phyloP scores from a whole-genome alignment of 2,888 invertebrate species.

The Didymodactylos carnosus region DNA sequence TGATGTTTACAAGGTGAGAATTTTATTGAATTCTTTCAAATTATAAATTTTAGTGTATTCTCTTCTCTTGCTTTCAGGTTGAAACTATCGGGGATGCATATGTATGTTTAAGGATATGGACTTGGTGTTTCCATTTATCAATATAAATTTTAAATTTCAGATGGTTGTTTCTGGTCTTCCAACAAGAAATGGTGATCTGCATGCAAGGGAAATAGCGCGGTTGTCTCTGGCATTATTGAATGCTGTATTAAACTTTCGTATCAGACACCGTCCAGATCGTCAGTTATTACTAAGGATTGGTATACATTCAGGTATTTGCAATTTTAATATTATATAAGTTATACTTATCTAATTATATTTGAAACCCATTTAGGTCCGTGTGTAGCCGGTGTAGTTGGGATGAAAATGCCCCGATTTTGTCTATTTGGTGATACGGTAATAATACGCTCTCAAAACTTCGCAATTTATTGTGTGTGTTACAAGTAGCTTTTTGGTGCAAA shows the following conservation, averaged over 20 bases:
- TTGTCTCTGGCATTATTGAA: conserved; percentile 68
- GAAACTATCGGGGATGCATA: conserved; percentile 35
- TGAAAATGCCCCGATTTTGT: conserved; percentile 36
- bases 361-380: conserved; percentile 27
- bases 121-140: too few relatives aligned
- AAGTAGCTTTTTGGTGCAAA: too few relatives aligned
- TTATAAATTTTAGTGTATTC: neutral
- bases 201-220: conserved; percentile 74
- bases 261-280: conserved; percentile 65
- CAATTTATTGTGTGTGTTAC: too few relatives aligned
- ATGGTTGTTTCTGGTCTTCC: conserved; percentile 56
- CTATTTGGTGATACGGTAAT: conserved; percentile 28
- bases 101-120: neutral
- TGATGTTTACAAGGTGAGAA: conserved; percentile 28
- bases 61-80: conserved; percentile 22
- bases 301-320: conserved; percentile 48
- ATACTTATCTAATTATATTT: neutral
- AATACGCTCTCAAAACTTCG: too few relatives aligned
- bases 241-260: conserved; percentile 65
- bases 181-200: conserved; percentile 56
- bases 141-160: conserved; percentile 18
- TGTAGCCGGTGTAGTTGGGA: conserved; percentile 36
- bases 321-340: neutral
- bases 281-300: conserved; percentile 71
- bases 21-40: neutral